Conservation (phyloP, 2,113 vertebrate species). For the Amia ocellicauda region DNA sequence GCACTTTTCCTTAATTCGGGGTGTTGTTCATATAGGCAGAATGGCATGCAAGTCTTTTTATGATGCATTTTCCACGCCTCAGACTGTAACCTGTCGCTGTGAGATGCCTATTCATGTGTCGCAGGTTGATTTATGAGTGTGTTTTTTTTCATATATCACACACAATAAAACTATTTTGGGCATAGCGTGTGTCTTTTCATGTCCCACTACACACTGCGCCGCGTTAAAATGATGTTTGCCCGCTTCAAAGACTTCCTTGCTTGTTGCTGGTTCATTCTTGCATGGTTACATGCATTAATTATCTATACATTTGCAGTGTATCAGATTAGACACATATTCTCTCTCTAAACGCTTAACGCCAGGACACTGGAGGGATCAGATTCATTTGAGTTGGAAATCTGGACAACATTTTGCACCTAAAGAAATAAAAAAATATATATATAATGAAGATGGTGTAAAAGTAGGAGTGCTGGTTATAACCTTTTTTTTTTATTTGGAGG, state of each 20-base stretch:
- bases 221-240: constrained; percentile 1
- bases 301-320: neutral
- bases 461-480: no score
- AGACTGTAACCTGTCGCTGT: neutral
- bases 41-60: constrained; percentile 7
- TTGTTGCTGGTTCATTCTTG: constrained; percentile 14
- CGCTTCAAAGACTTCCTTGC: constrained; percentile 1
- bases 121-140: constrained; percentile 17
- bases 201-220: constrained; percentile 9
- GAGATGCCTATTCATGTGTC: constrained; percentile 19
- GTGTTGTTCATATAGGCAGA: no score
- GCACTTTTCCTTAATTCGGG: no score
- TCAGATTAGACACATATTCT: neutral
- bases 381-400: no score
- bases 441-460: no score
- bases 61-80: constrained; percentile 6
- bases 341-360: no score
- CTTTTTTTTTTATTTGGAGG: no score
- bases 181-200: constrained; percentile 20
- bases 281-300: neutral
- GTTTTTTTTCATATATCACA: constrained; percentile 6
- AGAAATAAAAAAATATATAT: no score
- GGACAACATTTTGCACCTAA: no score
- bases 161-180: constrained; percentile 17
- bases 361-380: no score